Percentiles rank a stretch among this genome's conserved stretches.
phyloP scores from a whole-genome alignment of 2,113 vertebrate species.

The Sialia sialis region DNA sequence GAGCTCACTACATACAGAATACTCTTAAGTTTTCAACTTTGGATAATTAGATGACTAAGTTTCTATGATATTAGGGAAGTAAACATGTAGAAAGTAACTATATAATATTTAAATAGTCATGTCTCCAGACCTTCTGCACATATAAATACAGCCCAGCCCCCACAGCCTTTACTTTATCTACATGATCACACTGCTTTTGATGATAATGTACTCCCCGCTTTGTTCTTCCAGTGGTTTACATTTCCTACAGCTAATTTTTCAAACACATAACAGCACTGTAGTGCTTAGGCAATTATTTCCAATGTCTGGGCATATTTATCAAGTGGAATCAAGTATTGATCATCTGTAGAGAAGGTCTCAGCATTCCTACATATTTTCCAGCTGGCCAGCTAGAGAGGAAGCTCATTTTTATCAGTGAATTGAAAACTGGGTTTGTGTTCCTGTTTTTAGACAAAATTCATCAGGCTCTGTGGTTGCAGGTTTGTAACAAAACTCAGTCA shows the following conservation, averaged over 20 bases:
- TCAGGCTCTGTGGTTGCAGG: neutral
- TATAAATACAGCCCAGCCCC: neutral
- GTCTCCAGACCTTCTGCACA: neutral
- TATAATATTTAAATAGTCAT: neutral
- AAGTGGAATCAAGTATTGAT: conserved; percentile 47
- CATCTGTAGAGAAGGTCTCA: neutral
- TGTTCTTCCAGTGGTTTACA: conserved; percentile 15
- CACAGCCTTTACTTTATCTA: neutral
- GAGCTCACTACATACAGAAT: neutral
- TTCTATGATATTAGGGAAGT: neutral
- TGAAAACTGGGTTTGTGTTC: neutral
- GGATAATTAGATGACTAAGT: neutral
- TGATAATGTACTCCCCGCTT: neutral
- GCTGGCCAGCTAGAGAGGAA: neutral
- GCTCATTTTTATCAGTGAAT: neutral
- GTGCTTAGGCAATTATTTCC: conserved; percentile 47
- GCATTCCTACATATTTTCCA: conserved; percentile 3
- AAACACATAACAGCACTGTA: neutral
- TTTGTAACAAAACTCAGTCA: neutral
- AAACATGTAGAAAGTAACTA: neutral
- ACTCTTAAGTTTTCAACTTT: neutral
- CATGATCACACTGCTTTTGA: neutral
- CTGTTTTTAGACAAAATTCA: neutral
- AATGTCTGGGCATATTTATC: conserved; percentile 20
- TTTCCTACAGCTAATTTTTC: conserved; percentile 3